Conservation (phyloP, 2,888 invertebrate genomes). For the Bruchidius siliquastri region DNA sequence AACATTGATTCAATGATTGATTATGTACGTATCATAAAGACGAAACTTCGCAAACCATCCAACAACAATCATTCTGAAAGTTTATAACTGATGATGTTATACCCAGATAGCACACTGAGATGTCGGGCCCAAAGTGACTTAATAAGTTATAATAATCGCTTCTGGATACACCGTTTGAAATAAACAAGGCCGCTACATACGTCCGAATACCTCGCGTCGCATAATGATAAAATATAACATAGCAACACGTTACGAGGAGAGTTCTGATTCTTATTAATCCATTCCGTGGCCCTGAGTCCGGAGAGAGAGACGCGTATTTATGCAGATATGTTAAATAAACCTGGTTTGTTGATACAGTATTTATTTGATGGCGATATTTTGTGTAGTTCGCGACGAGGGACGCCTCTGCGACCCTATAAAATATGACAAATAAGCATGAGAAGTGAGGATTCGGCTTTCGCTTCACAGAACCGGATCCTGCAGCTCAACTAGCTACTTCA, state of each 20-base stretch:
- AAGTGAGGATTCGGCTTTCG: constrained; percentile 27
- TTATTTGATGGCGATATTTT: constrained; percentile 28
- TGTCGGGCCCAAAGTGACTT: neutral
- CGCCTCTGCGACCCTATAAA: constrained; percentile 25
- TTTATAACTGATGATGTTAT: neutral
- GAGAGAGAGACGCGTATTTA: constrained; percentile 14
- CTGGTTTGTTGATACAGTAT: constrained; percentile 30
- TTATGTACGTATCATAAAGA: too few relatives aligned
- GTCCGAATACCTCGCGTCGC: neutral
- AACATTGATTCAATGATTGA: too few relatives aligned
- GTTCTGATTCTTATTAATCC: constrained; percentile 15
- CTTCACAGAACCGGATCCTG: constrained; percentile 17
- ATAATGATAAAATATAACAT: neutral
- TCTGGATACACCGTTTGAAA: neutral
- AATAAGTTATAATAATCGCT: neutral
- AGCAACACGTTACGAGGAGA: neutral
- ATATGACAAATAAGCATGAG: constrained; percentile 36
- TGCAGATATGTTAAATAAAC: constrained; percentile 23
- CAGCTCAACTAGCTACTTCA: too few relatives aligned
- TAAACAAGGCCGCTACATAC: neutral
- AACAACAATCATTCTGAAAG: neutral
- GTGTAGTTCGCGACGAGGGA: constrained; percentile 15
- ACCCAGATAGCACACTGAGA: neutral
- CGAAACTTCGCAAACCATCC: too few relatives aligned
- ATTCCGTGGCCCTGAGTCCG: neutral